Conservation (phyloP, 2,113 vertebrate species). For the Stercorarius parasiticus region DNA sequence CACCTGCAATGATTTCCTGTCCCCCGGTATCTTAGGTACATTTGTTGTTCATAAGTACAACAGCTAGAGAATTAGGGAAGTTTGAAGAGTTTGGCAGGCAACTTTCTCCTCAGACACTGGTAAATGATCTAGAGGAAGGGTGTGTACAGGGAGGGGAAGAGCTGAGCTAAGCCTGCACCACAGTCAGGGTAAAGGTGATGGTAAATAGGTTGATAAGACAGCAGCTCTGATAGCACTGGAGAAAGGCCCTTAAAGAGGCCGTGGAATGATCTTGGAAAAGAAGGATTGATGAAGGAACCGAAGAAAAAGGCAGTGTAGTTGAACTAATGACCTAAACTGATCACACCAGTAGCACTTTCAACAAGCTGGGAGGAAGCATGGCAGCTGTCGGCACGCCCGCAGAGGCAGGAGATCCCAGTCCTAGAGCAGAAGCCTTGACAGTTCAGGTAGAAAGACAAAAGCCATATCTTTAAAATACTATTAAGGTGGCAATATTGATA, state of each 20-base stretch:
- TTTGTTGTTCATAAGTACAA: not conserved
- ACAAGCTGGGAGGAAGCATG: not conserved
- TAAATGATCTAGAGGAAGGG: not conserved
- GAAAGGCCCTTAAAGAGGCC: not conserved
- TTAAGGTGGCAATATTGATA: not conserved
- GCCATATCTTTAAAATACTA: not conserved
- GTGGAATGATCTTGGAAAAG: not conserved
- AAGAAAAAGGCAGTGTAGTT: accelerated
- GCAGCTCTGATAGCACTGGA: not conserved
- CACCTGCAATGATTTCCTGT: not conserved
- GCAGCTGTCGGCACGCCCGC: not conserved
- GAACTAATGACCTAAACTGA: not conserved
- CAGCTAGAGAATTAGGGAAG: not conserved
- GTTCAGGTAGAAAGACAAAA: not conserved
- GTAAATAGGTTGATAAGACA: not conserved
- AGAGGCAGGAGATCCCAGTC: not conserved
- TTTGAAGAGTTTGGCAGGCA: not conserved
- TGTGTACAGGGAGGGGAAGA: not conserved
- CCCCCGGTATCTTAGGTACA: not conserved
- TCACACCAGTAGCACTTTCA: not conserved
- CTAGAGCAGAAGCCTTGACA: not conserved
- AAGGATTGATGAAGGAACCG: not conserved
- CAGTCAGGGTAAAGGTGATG: not conserved
- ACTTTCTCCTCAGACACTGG: not conserved
- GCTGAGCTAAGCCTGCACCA: not conserved